Conservation (phyloP, 2,113 vertebrate species). For the Petromus typicus region DNA sequence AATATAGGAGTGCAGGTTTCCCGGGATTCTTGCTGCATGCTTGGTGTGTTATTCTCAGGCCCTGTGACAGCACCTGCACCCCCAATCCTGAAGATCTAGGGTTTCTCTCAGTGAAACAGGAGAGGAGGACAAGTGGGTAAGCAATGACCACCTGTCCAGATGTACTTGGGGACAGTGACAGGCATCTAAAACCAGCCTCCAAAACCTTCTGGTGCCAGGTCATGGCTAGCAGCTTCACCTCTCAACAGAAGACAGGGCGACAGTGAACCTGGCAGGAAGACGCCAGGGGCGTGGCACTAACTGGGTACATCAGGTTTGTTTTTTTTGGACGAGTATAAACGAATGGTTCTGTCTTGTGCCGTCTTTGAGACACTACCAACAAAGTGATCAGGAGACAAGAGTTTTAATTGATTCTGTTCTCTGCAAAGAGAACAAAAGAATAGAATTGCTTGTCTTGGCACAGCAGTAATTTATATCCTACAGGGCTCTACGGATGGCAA, state of each 20-base stretch:
- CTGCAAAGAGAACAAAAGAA: neutral
- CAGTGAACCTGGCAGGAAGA: neutral
- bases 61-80: too few relatives aligned
- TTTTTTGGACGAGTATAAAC: neutral
- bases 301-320: neutral
- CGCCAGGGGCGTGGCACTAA: rapidly evolving
- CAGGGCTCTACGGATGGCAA: neutral
- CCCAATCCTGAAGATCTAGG: neutral
- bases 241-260: neutral
- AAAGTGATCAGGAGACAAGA: neutral
- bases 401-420: neutral
- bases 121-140: neutral
- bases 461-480: neutral
- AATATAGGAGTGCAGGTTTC: neutral
- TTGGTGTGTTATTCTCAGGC: too few relatives aligned
- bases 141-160: rapidly evolving
- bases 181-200: neutral
- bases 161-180: neutral
- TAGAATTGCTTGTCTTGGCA: neutral
- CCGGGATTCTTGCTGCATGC: neutral
- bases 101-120: neutral
- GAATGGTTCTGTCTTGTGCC: neutral
- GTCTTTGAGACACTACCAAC: neutral
- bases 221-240: neutral
- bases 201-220: neutral